Evolutionary conservation across 2,113 vertebrate genomes (phyloP).

Genomic region (Bos taurus): DNA sequence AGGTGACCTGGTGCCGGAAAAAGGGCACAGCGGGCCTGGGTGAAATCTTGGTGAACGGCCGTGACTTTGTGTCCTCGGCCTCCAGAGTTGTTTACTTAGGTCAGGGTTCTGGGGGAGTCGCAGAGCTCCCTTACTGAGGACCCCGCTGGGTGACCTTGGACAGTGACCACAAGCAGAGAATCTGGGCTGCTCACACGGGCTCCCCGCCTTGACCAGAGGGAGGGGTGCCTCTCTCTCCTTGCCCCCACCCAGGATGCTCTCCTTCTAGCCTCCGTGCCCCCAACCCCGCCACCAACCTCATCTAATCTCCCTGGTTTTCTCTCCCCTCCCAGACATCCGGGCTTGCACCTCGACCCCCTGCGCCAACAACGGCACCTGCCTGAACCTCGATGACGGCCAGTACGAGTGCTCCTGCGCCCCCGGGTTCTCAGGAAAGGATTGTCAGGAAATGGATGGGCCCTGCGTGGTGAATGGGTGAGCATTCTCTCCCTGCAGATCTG

Average conservation of each 20-base stretch:
- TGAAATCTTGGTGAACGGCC: background rate
- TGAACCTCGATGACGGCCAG: conserved; percentile 85
- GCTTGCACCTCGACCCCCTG: conserved; percentile 89
- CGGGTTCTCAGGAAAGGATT: conserved; percentile 86
- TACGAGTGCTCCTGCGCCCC: conserved; percentile 88
- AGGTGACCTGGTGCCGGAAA: background rate
- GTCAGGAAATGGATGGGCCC: conserved; percentile 83
- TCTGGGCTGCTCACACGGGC: background rate
- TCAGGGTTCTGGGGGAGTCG: background rate
- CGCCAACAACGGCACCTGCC: conserved; percentile 89
- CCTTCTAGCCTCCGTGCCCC: background rate
- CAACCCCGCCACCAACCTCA: background rate
- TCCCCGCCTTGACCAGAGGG: background rate
- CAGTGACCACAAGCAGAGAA: background rate
- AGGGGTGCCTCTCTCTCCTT: background rate
- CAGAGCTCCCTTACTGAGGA: fast-evolving
- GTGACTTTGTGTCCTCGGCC: background rate
- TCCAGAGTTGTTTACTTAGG: background rate
- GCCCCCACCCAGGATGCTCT: background rate
- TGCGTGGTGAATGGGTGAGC: conserved; percentile 88
- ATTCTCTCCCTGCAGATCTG: background rate
- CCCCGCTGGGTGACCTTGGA: background rate
- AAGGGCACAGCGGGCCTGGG: background rate
- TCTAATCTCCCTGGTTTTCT: background rate
- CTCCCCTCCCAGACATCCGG: conserved; percentile 76